Percentiles rank a stretch among this genome's conserved stretches.
Evolutionary conservation across 2,797 vertebrate species (phyloP).

Genomic region (Tympanoctomys barrerae): DNA sequence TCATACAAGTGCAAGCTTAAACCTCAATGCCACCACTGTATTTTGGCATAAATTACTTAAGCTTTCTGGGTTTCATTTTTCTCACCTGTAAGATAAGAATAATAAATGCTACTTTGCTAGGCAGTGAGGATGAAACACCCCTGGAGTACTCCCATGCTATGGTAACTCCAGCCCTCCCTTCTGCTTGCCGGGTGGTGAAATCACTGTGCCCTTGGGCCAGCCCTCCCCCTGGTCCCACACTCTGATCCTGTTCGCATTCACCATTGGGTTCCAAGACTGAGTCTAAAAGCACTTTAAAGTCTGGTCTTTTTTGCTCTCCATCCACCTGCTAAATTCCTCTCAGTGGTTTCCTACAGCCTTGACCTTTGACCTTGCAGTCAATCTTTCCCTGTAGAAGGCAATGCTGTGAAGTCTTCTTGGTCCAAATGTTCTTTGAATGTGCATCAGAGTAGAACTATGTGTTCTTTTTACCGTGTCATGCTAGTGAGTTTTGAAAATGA

Average conservation of each 20-base stretch:
- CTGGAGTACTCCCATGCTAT: accelerated
- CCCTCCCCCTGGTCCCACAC: accelerated
- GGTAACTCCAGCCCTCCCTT: not conserved
- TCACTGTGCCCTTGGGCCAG: accelerated
- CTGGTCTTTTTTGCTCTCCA: not conserved
- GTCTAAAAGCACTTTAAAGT: not conserved
- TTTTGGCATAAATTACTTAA: not conserved
- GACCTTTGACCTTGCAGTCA: not conserved
- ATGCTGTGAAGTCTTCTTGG: not conserved
- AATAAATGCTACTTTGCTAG: not conserved
- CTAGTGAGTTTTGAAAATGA: not conserved
- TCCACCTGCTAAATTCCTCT: not conserved
- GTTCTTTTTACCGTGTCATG: not conserved
- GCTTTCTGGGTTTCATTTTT: not conserved
- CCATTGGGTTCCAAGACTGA: not conserved
- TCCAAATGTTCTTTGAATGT: slow-evolving; percentile 20
- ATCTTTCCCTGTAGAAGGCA: not conserved
- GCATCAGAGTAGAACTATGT: not conserved
- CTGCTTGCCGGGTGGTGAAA: not conserved
- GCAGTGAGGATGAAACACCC: not conserved
- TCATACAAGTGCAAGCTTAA: not conserved
- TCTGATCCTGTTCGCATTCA: not conserved
- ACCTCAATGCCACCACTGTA: not conserved
- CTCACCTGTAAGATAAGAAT: not conserved
- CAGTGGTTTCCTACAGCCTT: not conserved